Percentiles rank a stretch among this genome's conserved stretches.
These are phyloP conservation scores for Mustela erminea DNA, from an alignment of 2,797 vertebrate species.

Conservation along the genomic window DNA sequence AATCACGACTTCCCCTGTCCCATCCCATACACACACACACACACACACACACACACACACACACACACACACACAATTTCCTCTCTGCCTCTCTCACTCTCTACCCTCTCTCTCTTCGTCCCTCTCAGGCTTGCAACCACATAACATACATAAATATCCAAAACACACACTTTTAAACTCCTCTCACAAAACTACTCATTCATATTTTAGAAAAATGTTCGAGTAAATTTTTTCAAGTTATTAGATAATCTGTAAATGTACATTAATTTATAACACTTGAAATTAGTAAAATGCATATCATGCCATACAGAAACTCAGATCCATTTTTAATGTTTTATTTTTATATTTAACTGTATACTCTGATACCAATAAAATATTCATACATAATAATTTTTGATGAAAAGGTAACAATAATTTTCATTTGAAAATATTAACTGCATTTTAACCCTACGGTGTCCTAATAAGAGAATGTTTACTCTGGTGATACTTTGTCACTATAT, in stretches of 20 bases:
- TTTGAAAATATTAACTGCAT: background rate
- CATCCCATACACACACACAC: no score
- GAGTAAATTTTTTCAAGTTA: background rate
- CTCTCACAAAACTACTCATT: background rate
- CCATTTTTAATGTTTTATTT: background rate
- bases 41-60: no score
- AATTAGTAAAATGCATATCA: background rate
- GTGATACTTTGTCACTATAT: background rate
- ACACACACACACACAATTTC: background rate
- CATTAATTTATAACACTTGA: background rate
- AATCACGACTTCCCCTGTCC: fast-evolving
- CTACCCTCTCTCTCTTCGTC: background rate
- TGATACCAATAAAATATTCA: background rate
- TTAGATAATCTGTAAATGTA: background rate
- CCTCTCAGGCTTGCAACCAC: background rate
- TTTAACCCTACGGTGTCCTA: background rate
- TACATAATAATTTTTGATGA: background rate
- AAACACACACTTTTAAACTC: background rate
- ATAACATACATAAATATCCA: background rate
- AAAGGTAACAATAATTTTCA: background rate
- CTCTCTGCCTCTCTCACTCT: background rate
- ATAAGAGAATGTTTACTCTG: background rate
- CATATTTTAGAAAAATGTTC: background rate
- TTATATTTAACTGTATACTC: background rate
- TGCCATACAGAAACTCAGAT: background rate